Conservation (phyloP, 2,113 vertebrate genomes). For the Oncorhynchus masou region DNA sequence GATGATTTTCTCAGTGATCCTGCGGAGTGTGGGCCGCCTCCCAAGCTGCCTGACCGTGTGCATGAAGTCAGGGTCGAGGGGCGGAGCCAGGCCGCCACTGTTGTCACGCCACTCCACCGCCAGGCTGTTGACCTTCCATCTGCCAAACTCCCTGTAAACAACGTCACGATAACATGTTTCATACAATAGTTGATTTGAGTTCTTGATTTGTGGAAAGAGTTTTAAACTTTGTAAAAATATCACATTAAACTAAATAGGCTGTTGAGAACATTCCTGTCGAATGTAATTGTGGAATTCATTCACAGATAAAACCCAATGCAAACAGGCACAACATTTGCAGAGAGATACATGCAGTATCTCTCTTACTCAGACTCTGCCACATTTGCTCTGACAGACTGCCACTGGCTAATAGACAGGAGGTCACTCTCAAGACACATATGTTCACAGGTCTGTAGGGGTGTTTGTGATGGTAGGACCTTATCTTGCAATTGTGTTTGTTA, state of each 20-base stretch:
- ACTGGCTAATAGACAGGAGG: neutral
- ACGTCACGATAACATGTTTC: neutral
- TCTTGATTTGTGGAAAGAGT: too few relatives aligned
- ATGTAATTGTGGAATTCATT: too few relatives aligned
- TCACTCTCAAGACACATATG: neutral
- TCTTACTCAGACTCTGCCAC: neutral
- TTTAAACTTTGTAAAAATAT: too few relatives aligned
- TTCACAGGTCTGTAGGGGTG: neutral
- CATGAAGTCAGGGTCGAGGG: conserved; percentile 78
- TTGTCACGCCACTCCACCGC: conserved; percentile 73
- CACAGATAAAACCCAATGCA: too few relatives aligned
- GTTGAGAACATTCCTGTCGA: too few relatives aligned
- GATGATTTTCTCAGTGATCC: conserved; percentile 78
- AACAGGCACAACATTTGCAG: neutral
- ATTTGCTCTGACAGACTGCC: neutral
- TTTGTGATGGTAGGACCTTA: neutral
- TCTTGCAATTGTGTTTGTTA: too few relatives aligned
- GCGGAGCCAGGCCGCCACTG: conserved; percentile 59
- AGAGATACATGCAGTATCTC: neutral
- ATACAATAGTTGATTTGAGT: too few relatives aligned
- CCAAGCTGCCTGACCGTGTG: conserved; percentile 76
- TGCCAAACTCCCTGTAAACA: conserved; percentile 76
- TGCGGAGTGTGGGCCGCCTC: conserved; percentile 72
- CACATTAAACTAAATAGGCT: too few relatives aligned
- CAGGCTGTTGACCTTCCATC: conserved; percentile 83